These are phyloP conservation scores for Polypterus bichir DNA, from an alignment of 2,113 vertebrate species.

Conservation along the genomic window DNA sequence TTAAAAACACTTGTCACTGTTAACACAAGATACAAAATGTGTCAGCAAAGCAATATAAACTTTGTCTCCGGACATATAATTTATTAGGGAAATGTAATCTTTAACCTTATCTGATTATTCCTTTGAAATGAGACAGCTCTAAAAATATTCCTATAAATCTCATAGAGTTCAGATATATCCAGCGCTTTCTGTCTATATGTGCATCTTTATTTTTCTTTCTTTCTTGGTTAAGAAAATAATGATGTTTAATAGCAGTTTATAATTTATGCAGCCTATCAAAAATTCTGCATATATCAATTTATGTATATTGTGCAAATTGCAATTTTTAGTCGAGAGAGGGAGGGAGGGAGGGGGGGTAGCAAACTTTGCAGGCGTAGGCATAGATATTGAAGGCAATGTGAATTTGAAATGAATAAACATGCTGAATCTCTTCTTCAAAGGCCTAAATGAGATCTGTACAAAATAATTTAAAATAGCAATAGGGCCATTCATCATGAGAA, in stretches of 20 bases:
- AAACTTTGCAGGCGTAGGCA: slow-evolving; percentile 58
- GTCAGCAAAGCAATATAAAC: no score
- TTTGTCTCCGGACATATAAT: no score
- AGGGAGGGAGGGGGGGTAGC: slow-evolving; percentile 34
- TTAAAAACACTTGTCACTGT: no score
- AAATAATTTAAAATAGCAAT: slow-evolving; percentile 63
- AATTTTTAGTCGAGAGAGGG: slow-evolving; percentile 36
- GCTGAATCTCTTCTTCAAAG: slow-evolving; percentile 66
- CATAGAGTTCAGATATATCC: no score
- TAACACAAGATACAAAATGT: no score
- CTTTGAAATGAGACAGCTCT: no score
- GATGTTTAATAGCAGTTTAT: slow-evolving; percentile 68
- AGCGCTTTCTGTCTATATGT: no score
- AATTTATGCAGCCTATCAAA: slow-evolving; percentile 73
- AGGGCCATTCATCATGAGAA: slow-evolving; percentile 59
- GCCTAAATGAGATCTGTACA: slow-evolving; percentile 67
- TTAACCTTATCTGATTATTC: no score
- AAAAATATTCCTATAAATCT: no score
- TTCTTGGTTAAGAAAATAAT: slow-evolving; percentile 48
- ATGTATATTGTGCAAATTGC: slow-evolving; percentile 70
- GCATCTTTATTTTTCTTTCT: slow-evolving; percentile 13
- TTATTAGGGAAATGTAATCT: no score
- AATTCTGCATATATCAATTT: slow-evolving; percentile 61
- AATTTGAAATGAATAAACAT: slow-evolving; percentile 69
- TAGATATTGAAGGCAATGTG: slow-evolving; percentile 61